phyloP scores from a whole-genome alignment of 1,140 invertebrate genomes.

The Ostrea edulis region DNA sequence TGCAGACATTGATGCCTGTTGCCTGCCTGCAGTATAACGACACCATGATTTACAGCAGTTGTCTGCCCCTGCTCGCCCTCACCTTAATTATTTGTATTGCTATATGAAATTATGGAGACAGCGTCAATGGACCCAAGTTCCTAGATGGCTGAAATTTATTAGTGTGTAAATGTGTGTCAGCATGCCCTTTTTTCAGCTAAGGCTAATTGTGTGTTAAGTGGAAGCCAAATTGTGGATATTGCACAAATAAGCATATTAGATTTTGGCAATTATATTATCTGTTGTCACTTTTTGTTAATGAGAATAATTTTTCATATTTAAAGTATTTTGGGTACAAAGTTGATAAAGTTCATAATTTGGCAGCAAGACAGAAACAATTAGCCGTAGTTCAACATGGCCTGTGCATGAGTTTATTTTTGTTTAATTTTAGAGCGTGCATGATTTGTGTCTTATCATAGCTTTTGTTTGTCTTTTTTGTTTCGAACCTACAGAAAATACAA shows the following conservation, averaged over 20 bases:
- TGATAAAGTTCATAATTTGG: neutral
- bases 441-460: conserved; percentile 41
- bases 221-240: neutral
- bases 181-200: conserved; percentile 9
- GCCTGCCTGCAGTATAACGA: conserved; percentile 40
- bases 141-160: neutral
- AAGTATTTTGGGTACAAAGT: neutral
- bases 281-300: no score
- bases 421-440: conserved; percentile 39
- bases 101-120: neutral
- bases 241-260: neutral
- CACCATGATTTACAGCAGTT: conserved; percentile 27
- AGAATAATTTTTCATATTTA: neutral
- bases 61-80: conserved; percentile 48
- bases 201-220: conserved; percentile 1
- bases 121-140: neutral
- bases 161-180: neutral
- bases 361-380: conserved; percentile 5
- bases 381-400: conserved; percentile 24
- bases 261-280: neutral
- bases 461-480: conserved; percentile 49
- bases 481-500: conserved; percentile 74
- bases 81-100: conserved; percentile 8
- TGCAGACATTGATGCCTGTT: conserved; percentile 34
- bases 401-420: conserved; percentile 38